These are phyloP conservation scores for Hemichromis elongatus DNA, from an alignment of 2,113 vertebrate species.

Conservation along the genomic window DNA sequence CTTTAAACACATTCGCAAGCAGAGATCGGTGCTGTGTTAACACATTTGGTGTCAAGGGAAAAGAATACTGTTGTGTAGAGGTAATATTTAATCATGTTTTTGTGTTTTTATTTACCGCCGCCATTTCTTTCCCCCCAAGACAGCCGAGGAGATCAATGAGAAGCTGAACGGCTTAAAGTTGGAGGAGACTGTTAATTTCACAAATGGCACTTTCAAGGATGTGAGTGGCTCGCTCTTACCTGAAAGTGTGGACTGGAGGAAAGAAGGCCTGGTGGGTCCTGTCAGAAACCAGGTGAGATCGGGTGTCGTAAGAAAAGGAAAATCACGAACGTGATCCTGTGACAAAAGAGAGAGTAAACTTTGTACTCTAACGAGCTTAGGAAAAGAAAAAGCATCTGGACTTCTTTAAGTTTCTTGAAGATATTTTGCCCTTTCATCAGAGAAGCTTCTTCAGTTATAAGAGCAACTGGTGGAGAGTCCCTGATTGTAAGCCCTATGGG, in stretches of 20 bases:
- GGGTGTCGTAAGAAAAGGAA: background rate
- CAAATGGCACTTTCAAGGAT: background rate
- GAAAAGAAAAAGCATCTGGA: too few relatives aligned
- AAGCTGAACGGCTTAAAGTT: conserved; percentile 68
- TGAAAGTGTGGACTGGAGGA: conserved; percentile 77
- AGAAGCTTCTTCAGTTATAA: too few relatives aligned
- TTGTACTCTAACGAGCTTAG: too few relatives aligned
- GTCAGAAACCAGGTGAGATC: conserved; percentile 80
- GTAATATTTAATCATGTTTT: background rate
- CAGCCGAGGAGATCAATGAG: conserved; percentile 74
- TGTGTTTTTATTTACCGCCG: background rate
- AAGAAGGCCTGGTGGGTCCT: conserved; percentile 73
- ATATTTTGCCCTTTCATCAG: too few relatives aligned
- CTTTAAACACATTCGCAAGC: background rate
- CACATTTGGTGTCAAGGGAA: background rate
- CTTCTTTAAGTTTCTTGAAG: too few relatives aligned
- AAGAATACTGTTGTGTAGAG: background rate
- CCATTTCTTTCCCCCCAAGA: conserved; percentile 62
- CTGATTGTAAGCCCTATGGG: too few relatives aligned
- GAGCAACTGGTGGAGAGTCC: too few relatives aligned
- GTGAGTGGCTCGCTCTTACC: conserved; percentile 25
- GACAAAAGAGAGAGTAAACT: background rate
- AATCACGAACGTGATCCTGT: background rate
- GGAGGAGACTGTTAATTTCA: background rate
- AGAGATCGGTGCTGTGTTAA: background rate